phyloP scores from a whole-genome alignment of 2,888 invertebrate genomes.

The Helicoverpa assulta region DNA sequence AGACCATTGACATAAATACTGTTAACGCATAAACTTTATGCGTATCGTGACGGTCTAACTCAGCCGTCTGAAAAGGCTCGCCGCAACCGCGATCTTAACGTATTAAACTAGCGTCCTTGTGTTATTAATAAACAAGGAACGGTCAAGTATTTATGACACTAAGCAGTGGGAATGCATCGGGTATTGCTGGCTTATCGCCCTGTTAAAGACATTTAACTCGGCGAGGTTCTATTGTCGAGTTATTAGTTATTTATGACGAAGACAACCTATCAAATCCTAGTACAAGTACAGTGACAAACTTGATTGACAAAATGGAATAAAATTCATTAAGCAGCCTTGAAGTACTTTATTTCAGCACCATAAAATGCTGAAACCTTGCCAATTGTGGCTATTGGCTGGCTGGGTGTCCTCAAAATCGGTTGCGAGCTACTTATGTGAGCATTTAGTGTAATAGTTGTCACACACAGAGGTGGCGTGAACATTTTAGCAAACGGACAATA shows the following conservation, averaged over 20 bases:
- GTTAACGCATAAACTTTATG: conserved; percentile 1
- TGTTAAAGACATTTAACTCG: background rate
- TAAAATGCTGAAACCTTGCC: conserved; percentile 42
- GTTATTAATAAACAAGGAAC: conserved; percentile 37
- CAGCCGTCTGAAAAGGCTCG: background rate
- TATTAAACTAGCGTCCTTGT: conserved; percentile 24
- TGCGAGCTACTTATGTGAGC: conserved; percentile 20
- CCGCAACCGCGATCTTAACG: conserved; percentile 13
- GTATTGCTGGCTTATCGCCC: background rate
- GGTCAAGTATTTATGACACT: conserved; percentile 24
- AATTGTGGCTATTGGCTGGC: conserved; percentile 28
- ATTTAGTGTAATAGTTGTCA: conserved; percentile 32
- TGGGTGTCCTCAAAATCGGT: conserved; percentile 48
- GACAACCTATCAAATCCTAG: background rate
- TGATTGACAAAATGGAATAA: conserved; percentile 6
- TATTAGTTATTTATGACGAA: background rate
- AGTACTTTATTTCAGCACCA: conserved; percentile 24
- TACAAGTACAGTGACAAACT: conserved; percentile 11
- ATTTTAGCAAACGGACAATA: conserved; percentile 62
- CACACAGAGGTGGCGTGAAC: conserved; percentile 57
- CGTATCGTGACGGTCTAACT: background rate
- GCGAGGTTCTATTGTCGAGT: background rate
- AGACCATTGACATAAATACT: background rate
- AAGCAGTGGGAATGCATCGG: conserved; percentile 18
- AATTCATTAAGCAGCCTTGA: conserved; percentile 11